Evolutionary conservation across 2,797 vertebrate genomes (phyloP).

Genomic region (Enteromius paludinosus): DNA sequence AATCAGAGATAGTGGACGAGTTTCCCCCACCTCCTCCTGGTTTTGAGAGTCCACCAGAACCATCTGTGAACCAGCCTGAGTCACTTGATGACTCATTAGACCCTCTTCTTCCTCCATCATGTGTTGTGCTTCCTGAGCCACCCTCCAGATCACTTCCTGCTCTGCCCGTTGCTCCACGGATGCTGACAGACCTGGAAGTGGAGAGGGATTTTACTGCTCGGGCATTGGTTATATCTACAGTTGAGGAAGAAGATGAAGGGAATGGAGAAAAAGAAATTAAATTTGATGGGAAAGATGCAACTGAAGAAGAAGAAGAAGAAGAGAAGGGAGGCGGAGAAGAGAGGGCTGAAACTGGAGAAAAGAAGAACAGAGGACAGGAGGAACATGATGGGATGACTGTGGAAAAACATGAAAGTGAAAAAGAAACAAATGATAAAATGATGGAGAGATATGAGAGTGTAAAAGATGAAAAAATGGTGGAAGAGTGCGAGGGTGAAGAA

Average conservation of each 20-base stretch:
- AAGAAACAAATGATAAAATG: background rate
- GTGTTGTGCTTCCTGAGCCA: conserved; percentile 1
- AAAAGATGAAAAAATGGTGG: background rate
- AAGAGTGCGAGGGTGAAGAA: background rate
- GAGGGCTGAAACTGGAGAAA: background rate
- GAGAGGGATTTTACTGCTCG: conserved; percentile 7
- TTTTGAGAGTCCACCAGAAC: background rate
- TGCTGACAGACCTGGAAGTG: conserved; percentile 15
- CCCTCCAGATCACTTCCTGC: conserved; percentile 42
- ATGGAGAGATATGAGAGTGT: background rate
- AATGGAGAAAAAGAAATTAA: background rate
- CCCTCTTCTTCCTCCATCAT: conserved; percentile 13
- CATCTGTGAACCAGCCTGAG: background rate
- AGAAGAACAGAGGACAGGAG: background rate
- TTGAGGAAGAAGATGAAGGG: conserved; percentile 24
- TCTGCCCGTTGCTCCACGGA: background rate
- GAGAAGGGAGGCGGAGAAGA: background rate
- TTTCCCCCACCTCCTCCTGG: background rate
- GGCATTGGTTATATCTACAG: background rate
- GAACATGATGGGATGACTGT: background rate
- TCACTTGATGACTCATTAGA: background rate
- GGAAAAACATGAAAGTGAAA: background rate
- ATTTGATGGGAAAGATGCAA: background rate
- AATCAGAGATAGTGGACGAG: background rate
- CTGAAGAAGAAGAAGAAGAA: background rate